A percentile compares a stretch with the other conserved stretches of the same genome.
phyloP scores from a whole-genome alignment of 2,113 vertebrate genomes.

The Illadopsis cleaveri region DNA sequence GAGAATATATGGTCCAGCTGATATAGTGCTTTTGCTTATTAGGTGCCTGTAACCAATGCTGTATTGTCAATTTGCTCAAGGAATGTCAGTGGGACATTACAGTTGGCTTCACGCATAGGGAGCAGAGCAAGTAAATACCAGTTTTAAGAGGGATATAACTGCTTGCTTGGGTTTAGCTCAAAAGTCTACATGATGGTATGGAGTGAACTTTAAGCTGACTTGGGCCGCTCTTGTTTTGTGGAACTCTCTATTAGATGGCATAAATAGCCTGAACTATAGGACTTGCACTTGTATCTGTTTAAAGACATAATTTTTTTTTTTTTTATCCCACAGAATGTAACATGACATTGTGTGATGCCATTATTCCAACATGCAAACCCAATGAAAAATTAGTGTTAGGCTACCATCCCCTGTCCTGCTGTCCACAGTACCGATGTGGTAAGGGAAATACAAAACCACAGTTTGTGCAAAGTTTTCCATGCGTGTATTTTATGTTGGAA shows the following conservation, averaged over 20 bases:
- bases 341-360: constrained; percentile 84
- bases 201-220: background rate
- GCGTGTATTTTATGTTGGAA: background rate
- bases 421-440: constrained; percentile 94
- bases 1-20: background rate
- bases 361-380: constrained; percentile 80
- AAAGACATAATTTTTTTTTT: no score
- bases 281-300: background rate
- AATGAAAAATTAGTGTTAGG: constrained; percentile 83
- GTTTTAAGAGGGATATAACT: background rate
- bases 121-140: background rate
- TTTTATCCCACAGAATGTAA: constrained; percentile 85
- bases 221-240: background rate
- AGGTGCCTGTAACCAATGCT: background rate
- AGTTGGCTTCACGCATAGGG: background rate
- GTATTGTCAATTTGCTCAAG: background rate
- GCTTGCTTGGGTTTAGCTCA: background rate
- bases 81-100: background rate
- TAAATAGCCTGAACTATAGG: background rate
- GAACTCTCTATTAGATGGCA: background rate
- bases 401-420: constrained; percentile 87
- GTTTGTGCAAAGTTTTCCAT: background rate
- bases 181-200: background rate
- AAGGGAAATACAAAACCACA: constrained; percentile 38
- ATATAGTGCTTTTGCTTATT: background rate